Evolutionary conservation across 2,113 vertebrate genomes (phyloP), one percentile per base, ranked within the genome.

Genomic region (Pardalotus punctatus): DNA sequence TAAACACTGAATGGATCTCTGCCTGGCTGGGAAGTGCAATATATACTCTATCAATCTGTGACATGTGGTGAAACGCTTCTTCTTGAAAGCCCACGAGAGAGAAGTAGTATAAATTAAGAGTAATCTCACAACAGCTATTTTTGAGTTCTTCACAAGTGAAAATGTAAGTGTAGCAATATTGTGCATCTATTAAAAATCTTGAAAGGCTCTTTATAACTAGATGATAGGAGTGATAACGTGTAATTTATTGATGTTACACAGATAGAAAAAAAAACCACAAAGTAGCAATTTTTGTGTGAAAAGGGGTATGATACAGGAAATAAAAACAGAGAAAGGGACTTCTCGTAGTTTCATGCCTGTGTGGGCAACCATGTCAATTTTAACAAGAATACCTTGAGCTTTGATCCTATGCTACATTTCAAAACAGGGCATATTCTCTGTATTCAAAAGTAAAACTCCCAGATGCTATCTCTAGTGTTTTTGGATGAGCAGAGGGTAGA

Each of bases 151-250:
- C 95, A 96, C 88, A 90, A 93, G 90, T 96, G 81, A 91, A 96
- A 96, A 90, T 93, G 60, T 90, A 86, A 96, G 82, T 87, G 88
- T 92, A 91, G 93, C 81, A 95, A 91, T 96, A 94, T 94, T 97
- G 82, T 94, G 83, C 80, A 90, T 95, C 91, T 96, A 87, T 97
- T 97, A 97, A 95, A 94, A 94, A 80, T 94, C 94, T 97, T 96
- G 91, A 97, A 97, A 97, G 67, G 82, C 93, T 96, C 88, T 97
- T 97, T 97, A 92, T 95, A 94, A 94, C 81, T 91, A 88, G 86
- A 95, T 96, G 86, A 97, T 94, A 93, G 96, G 91, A 94, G 87
- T 93, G 95, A 92, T 96, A 97, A 94, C 91, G 5, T 96, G 83
- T 96, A 97, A 96, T 94, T 97, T 96, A 96, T 97, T 95, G 95